Percentiles rank a stretch among this genome's conserved stretches.
These are phyloP conservation scores for Rhopilema esculentum DNA, from an alignment of 30 jellyfish, hydroid and myxozoan genomes.

Conservation along the genomic window DNA sequence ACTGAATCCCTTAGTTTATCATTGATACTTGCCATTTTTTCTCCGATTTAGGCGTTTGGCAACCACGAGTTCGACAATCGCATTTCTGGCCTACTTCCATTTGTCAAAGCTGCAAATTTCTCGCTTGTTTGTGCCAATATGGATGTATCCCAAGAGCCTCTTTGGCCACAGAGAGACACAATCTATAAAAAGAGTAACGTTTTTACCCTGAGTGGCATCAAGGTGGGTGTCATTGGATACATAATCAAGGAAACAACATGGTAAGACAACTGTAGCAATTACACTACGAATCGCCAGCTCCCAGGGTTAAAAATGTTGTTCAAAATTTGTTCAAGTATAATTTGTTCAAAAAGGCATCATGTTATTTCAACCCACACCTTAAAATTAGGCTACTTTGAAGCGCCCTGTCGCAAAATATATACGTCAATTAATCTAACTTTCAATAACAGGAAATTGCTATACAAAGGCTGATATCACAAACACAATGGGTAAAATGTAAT, in stretches of 20 bases:
- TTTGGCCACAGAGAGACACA: conserved; percentile 81
- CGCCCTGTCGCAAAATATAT: too few species aligned
- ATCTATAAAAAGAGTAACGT: conserved; percentile 59
- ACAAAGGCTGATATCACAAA: too few species aligned
- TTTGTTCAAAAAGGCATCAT: too few species aligned
- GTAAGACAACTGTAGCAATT: conserved; percentile 18
- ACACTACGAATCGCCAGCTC: too few species aligned
- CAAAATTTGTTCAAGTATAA: too few species aligned
- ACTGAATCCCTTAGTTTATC: too few species aligned
- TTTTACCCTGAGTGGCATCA: conserved; percentile 64
- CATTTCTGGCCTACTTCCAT: conserved; percentile 78
- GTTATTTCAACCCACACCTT: too few species aligned
- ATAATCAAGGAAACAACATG: conserved; percentile 83
- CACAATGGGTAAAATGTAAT: too few species aligned
- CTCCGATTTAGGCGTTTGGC: conserved; percentile 96
- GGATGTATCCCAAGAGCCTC: conserved; percentile 82
- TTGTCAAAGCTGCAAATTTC: conserved; percentile 70
- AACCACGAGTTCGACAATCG: conserved; percentile 96
- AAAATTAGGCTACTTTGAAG: too few species aligned
- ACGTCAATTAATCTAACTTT: too few species aligned
- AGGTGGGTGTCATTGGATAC: conserved; percentile 94
- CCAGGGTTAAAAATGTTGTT: too few species aligned
- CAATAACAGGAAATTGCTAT: too few species aligned
- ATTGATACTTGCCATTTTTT: background rate
- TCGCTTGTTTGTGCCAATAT: conserved; percentile 86